Conservation (phyloP, 1,140 invertebrate genomes). For the Zaprionus kolodkinae region DNA sequence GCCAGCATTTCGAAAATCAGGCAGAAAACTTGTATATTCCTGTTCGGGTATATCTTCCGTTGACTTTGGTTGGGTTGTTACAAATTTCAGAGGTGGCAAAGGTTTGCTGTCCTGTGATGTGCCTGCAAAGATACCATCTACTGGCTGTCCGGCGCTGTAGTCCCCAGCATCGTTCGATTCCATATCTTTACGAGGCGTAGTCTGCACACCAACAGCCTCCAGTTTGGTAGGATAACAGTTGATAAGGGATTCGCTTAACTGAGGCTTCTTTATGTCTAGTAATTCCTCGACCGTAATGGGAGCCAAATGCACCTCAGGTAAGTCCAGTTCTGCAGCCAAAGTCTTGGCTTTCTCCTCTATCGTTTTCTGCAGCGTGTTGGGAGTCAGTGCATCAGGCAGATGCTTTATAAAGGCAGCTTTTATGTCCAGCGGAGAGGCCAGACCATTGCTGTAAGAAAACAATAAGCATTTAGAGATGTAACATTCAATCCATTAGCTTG, state of each 20-base stretch:
- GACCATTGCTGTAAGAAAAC: slow-evolving; percentile 48
- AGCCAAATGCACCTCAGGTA: slow-evolving; percentile 59
- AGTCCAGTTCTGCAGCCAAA: slow-evolving; percentile 63
- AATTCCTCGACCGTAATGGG: slow-evolving; percentile 52
- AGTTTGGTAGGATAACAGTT: slow-evolving; percentile 56
- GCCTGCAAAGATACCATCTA: slow-evolving; percentile 59
- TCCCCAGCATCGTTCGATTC: slow-evolving; percentile 21
- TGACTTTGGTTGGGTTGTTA: slow-evolving; percentile 44
- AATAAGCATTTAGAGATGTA: not conserved
- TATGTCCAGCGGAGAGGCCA: slow-evolving; percentile 64
- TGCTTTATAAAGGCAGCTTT: slow-evolving; percentile 57
- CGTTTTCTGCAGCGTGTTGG: slow-evolving; percentile 61
- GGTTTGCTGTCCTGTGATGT: slow-evolving; percentile 22
- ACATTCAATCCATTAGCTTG: not conserved
- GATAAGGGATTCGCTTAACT: slow-evolving; percentile 45
- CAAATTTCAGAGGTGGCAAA: slow-evolving; percentile 58
- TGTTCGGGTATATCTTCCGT: not conserved
- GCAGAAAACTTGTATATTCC: slow-evolving; percentile 72
- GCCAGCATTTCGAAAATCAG: slow-evolving; percentile 65
- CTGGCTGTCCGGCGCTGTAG: slow-evolving; percentile 62
- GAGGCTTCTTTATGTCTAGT: slow-evolving; percentile 12
- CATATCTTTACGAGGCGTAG: slow-evolving; percentile 16
- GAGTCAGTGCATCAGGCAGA: slow-evolving; percentile 67
- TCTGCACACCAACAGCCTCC: slow-evolving; percentile 63
- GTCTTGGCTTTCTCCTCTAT: slow-evolving; percentile 61